These are phyloP conservation scores for Eristalinus aeneus DNA, from an alignment of 2,888 invertebrate genomes.

Conservation along the genomic window DNA sequence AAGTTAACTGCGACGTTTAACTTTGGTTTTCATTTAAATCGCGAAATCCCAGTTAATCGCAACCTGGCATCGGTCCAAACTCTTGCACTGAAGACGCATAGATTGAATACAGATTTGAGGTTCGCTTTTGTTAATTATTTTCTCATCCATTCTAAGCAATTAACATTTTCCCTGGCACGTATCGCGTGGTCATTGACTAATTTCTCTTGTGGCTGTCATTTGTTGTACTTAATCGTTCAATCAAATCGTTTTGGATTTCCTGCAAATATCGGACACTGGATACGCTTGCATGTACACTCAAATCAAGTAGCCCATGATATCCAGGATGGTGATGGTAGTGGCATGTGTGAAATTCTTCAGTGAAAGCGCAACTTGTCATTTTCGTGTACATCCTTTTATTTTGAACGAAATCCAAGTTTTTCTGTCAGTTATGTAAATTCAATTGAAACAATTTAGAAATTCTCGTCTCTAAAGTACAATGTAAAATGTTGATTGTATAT, in stretches of 20 bases:
- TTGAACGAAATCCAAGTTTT: not conserved
- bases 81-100: slow-evolving; percentile 15
- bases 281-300: not conserved
- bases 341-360: not conserved
- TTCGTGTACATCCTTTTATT: not conserved
- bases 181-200: not conserved
- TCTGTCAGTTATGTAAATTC: no score
- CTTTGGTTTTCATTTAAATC: slow-evolving; percentile 56
- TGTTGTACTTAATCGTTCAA: slow-evolving; percentile 49
- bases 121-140: slow-evolving; percentile 40
- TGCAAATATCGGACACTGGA: not conserved
- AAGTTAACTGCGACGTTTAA: slow-evolving; percentile 49
- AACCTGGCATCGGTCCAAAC: slow-evolving; percentile 57
- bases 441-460: no score
- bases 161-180: slow-evolving; percentile 55
- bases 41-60: slow-evolving; percentile 20
- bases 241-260: slow-evolving; percentile 20
- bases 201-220: slow-evolving; percentile 56
- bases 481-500: no score
- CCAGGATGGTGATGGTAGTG: not conserved
- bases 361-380: not conserved
- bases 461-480: no score
- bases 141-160: slow-evolving; percentile 52
- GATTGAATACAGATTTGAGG: slow-evolving; percentile 34
- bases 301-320: slow-evolving; percentile 1